Evolutionary conservation across 2,888 invertebrate species (phyloP).

Genomic region (Sisyra nigra): DNA sequence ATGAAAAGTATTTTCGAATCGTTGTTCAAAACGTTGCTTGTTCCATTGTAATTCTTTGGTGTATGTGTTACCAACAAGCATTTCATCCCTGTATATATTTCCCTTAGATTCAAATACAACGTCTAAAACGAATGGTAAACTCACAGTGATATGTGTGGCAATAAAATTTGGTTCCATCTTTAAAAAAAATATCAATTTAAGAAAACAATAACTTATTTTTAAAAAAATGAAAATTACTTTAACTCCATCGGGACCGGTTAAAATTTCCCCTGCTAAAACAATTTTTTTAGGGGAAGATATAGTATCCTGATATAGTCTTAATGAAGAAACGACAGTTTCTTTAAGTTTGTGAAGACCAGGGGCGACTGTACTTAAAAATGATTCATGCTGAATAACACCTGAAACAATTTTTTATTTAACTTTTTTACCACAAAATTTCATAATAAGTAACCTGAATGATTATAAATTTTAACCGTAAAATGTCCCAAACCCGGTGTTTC

Average conservation of each 20-base stretch:
- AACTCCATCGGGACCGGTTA: slow-evolving; percentile 25
- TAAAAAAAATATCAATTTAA: slow-evolving; percentile 13
- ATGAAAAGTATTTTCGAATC: slow-evolving; percentile 69
- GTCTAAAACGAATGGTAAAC: slow-evolving; percentile 68
- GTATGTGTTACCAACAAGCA: slow-evolving; percentile 46
- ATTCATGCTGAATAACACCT: slow-evolving; percentile 50
- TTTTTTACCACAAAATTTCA: not conserved
- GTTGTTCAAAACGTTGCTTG: slow-evolving; percentile 46
- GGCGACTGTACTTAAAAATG: slow-evolving; percentile 54
- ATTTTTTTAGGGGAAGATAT: slow-evolving; percentile 34
- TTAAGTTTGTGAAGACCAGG: slow-evolving; percentile 54
- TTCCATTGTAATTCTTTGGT: slow-evolving; percentile 43
- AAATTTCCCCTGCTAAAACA: slow-evolving; percentile 43
- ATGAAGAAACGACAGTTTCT: slow-evolving; percentile 55
- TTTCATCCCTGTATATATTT: slow-evolving; percentile 34
- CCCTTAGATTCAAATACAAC: slow-evolving; percentile 68
- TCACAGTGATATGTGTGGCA: slow-evolving; percentile 58
- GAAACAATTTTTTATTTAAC: slow-evolving; percentile 11
- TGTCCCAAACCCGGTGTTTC: slow-evolving; percentile 62
- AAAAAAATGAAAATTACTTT: no score
- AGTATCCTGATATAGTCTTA: slow-evolving; percentile 41
- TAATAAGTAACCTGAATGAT: slow-evolving; percentile 22
- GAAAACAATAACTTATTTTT: no score
- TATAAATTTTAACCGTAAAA: slow-evolving; percentile 45
- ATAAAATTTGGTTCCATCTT: slow-evolving; percentile 55